Evolutionary conservation across 2,113 vertebrate genomes (phyloP).

Genomic region (Campylorhamphus procurvoides): DNA sequence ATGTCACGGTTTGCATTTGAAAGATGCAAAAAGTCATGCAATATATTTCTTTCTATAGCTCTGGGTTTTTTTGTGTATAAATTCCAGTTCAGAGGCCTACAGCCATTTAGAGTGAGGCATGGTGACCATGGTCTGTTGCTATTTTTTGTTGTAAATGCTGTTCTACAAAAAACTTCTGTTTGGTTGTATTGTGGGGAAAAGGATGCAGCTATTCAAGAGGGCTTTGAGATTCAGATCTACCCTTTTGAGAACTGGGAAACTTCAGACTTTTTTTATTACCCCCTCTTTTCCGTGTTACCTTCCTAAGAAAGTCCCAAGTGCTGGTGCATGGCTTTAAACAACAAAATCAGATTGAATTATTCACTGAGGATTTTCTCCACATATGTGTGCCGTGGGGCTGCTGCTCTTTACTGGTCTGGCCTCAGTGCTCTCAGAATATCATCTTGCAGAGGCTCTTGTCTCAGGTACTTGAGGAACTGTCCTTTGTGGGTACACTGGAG

Average conservation of each 20-base stretch:
- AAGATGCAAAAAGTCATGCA: neutral
- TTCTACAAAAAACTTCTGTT: slow-evolving; percentile 1
- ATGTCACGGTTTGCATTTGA: neutral
- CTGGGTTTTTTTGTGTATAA: neutral
- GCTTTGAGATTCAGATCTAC: neutral
- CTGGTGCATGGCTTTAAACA: neutral
- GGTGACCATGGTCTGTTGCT: neutral
- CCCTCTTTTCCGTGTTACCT: neutral
- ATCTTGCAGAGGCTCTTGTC: neutral
- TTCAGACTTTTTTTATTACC: neutral
- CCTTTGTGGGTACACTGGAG: neutral
- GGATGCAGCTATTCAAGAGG: neutral
- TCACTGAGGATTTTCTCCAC: neutral
- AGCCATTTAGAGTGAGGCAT: neutral
- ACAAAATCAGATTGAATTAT: neutral
- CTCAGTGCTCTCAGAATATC: neutral
- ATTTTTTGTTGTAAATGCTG: neutral
- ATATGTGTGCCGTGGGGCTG: neutral
- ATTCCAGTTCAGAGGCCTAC: neutral
- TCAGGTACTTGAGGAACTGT: neutral
- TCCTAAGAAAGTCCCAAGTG: neutral
- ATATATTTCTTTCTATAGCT: neutral
- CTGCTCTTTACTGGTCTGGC: neutral
- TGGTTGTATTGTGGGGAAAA: neutral
- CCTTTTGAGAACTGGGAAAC: neutral